These are phyloP conservation scores for Drosophila limbata DNA, from an alignment of 2,888 invertebrate species.

Conservation along the genomic window DNA sequence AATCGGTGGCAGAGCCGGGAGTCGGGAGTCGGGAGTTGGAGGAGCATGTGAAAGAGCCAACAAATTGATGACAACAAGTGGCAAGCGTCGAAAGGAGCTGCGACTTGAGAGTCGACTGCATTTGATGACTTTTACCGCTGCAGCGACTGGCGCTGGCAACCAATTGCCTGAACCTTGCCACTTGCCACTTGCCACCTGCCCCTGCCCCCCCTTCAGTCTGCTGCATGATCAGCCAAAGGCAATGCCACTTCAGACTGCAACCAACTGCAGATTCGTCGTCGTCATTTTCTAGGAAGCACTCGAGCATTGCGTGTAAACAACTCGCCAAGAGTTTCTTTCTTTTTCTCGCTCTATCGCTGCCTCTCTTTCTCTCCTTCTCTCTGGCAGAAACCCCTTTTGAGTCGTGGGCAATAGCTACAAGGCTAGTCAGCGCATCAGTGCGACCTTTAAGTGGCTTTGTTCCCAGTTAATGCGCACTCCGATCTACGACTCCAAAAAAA, in stretches of 20 bases:
- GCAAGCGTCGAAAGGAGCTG: conserved; percentile 75
- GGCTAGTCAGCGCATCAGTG: conserved; percentile 69
- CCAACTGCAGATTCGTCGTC: conserved; percentile 56
- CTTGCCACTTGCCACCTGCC: conserved; percentile 16
- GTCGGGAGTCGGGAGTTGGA: conserved; percentile 5
- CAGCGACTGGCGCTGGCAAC: conserved; percentile 40
- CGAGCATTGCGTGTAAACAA: conserved; percentile 74
- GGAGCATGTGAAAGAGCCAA: conserved; percentile 50
- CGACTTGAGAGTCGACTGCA: conserved; percentile 14
- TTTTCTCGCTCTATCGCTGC: neutral
- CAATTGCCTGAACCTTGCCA: conserved; percentile 40
- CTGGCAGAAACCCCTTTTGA: neutral
- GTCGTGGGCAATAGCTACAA: conserved; percentile 47
- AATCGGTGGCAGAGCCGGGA: conserved; percentile 10
- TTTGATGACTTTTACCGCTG: conserved; percentile 48
- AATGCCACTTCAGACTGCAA: conserved; percentile 59
- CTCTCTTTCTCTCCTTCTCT: neutral
- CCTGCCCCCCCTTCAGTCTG: conserved; percentile 1
- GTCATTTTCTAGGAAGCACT: conserved; percentile 80
- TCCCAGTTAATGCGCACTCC: conserved; percentile 47
- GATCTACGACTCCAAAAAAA: conserved; percentile 15
- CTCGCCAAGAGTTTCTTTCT: conserved; percentile 41
- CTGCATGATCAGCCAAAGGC: conserved; percentile 78
- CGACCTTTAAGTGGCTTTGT: conserved; percentile 76
- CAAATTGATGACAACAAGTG: conserved; percentile 81